A percentile compares a stretch with the other conserved stretches of the same genome.
phyloP scores from a whole-genome alignment of 2,888 invertebrate species.

The Hermodice carunculata region DNA sequence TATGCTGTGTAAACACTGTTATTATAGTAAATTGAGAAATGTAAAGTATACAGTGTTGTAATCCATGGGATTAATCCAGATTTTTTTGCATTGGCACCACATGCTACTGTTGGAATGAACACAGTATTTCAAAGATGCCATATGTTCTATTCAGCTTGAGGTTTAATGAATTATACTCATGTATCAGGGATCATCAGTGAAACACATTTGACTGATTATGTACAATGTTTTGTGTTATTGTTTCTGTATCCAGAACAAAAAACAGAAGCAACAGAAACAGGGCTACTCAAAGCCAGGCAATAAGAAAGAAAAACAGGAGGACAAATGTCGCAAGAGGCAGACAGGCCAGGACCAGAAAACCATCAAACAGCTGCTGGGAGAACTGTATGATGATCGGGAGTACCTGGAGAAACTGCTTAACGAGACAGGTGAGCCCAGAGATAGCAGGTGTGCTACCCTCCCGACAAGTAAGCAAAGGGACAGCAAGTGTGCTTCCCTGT shows the following conservation, averaged over 20 bases:
- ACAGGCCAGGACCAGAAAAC: constrained; percentile 55
- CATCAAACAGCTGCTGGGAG: constrained; percentile 77
- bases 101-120: too few relatives aligned
- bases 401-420: constrained; percentile 85
- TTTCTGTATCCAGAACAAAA: not conserved
- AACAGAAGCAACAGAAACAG: constrained; percentile 23
- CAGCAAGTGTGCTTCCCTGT: too few relatives aligned
- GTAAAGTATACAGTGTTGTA: too few relatives aligned
- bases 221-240: not conserved
- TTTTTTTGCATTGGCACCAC: too few relatives aligned
- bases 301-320: constrained; percentile 10
- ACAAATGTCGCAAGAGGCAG: constrained; percentile 20
- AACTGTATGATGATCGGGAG: constrained; percentile 84
- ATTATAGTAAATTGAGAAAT: too few relatives aligned
- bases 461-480: too few relatives aligned
- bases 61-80: too few relatives aligned
- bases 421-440: constrained; percentile 75
- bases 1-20: too few relatives aligned
- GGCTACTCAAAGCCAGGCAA: constrained; percentile 21
- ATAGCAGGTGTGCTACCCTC: too few relatives aligned
- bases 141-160: too few relatives aligned
- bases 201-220: not conserved
- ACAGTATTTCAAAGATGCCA: too few relatives aligned
- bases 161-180: too few relatives aligned
- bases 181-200: not conserved